Evolutionary conservation across 2,113 vertebrate genomes (phyloP).

Genomic region (Phylloscopus whistleri): DNA sequence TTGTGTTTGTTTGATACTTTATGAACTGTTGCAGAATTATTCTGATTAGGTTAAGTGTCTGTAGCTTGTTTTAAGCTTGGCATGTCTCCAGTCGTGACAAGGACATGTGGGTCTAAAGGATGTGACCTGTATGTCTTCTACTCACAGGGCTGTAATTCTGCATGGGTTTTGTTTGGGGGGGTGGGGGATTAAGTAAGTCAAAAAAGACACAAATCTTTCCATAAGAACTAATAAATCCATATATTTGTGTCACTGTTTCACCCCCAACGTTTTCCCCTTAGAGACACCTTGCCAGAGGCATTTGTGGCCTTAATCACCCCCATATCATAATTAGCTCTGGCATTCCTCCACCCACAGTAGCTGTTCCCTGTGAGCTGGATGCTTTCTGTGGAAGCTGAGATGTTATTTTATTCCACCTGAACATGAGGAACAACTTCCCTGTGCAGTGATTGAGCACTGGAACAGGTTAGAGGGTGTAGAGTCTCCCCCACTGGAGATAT

Average conservation of each 20-base stretch:
- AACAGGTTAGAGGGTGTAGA: not conserved
- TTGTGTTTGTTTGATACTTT: not conserved
- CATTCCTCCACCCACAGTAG: not conserved
- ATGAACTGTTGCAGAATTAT: constrained; percentile 14
- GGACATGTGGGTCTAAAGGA: not conserved
- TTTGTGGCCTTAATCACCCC: not conserved
- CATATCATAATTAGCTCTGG: not conserved
- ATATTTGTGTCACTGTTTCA: not conserved
- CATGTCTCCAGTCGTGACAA: not conserved
- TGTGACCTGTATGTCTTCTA: not conserved
- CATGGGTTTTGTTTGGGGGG: not conserved
- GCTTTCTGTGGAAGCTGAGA: not conserved
- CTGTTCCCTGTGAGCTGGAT: not conserved
- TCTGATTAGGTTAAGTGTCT: not conserved
- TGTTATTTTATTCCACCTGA: not conserved
- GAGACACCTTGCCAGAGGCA: not conserved
- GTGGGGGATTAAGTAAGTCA: not conserved
- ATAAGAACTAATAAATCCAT: not conserved
- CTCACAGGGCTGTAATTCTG: not conserved
- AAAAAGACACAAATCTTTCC: not conserved
- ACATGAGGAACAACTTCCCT: not conserved
- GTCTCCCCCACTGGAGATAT: not conserved
- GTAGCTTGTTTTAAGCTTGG: not conserved
- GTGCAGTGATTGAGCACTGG: not conserved
- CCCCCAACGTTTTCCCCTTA: not conserved